Percentiles rank a stretch among this genome's conserved stretches.
These are phyloP conservation scores for Enteromius paludinosus DNA, from an alignment of 2,797 vertebrate genomes.

Conservation along the genomic window DNA sequence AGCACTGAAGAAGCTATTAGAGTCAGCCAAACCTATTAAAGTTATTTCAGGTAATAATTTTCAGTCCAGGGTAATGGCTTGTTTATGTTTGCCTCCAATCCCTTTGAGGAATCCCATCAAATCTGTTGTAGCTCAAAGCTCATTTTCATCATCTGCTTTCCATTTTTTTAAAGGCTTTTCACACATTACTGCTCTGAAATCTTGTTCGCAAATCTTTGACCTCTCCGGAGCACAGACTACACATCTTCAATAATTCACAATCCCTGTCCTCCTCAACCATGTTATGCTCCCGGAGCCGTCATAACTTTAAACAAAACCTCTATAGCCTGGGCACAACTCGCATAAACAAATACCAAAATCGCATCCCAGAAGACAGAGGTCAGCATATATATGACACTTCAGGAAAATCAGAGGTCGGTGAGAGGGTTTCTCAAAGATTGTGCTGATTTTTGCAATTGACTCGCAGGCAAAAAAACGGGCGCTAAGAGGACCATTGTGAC, in stretches of 20 bases:
- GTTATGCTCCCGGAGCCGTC: constrained; percentile 47
- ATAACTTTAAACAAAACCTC: constrained; percentile 37
- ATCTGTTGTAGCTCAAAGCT: constrained; percentile 21
- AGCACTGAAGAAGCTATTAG: neutral
- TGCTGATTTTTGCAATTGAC: neutral
- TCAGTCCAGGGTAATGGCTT: constrained; percentile 59
- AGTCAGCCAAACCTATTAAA: neutral
- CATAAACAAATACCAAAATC: constrained; percentile 11
- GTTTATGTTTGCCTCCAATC: constrained; percentile 57
- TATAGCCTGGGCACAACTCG: neutral
- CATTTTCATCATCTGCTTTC: constrained; percentile 39
- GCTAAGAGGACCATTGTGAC: constrained; percentile 25
- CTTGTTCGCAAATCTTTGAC: constrained; percentile 59
- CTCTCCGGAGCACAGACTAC: constrained; percentile 59
- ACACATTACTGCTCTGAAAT: constrained; percentile 51
- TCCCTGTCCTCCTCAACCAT: constrained; percentile 52
- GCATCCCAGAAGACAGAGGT: neutral
- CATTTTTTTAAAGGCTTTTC: constrained; percentile 47
- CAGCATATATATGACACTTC: constrained; percentile 20
- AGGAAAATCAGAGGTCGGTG: neutral
- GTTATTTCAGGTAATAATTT: constrained; percentile 55
- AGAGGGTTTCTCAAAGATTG: neutral
- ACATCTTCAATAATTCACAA: constrained; percentile 69
- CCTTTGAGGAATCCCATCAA: constrained; percentile 42
- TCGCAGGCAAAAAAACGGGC: neutral